Evolutionary conservation across 2,888 invertebrate species (phyloP), one percentile per base, ranked within the genome.

Genomic region (Caenorhabditis sp.): DNA sequence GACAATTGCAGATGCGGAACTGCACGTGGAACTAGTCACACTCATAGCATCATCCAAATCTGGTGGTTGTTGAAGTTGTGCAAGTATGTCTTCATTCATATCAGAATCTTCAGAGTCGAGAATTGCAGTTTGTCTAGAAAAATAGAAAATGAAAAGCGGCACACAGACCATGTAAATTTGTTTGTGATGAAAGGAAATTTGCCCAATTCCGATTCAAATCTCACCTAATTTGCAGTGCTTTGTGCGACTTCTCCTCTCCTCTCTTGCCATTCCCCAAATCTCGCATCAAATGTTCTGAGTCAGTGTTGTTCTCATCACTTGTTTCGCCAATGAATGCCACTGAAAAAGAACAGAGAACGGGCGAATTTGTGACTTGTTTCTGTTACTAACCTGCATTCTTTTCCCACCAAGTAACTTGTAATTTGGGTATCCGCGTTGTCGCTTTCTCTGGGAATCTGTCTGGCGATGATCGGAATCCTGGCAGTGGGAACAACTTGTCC

Each of bases 361-460:
- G 32, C 9, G 9, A 32, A 32, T 6, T 9, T 32, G 32, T 6
- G 32, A 32, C 32, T 35, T 15, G 13, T 26, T 20, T 32, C 40
- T 11, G 13, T 40, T 15, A 60, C 69, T 20, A 50, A 89, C 89
- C 88, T 44, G 90, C 90, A 83, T 90, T 90, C 68, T 87, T 89
- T 71, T 91, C 91, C 82, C 90, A 89, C 87, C 91, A 91, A 8
- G 89, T 91, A 18, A 91, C 91, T 53, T 86, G 85, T 37, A 88
- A 80, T 72, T 89, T 89, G 37, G 89, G 89, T 32, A 88, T 88
- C 56, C 80, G 72, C 1, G 85, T 84, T 1, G 72, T 37, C 2
- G 76, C 76, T 37, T 87, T 86, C n/a, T 87, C 86, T 0, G 88
- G 86, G 44, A 85, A 83, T 53, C 88, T 65, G 55, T 88, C 88